Base-by-base conservation (phyloP, 2,797 vertebrate species). In the Podarcis lilfordi region DNA sequence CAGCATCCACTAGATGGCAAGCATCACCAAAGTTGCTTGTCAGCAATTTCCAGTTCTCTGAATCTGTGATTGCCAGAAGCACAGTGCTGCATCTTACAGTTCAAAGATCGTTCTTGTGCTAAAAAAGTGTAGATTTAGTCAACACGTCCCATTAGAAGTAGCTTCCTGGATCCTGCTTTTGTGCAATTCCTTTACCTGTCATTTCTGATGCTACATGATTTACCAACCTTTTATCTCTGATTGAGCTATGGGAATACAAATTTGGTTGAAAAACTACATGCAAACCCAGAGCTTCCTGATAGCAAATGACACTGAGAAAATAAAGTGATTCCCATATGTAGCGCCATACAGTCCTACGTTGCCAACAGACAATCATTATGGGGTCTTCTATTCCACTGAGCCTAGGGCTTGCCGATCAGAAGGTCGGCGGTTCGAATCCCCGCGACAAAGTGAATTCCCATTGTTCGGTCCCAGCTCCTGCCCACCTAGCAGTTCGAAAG, bases 1-100 rank as follows among this genome's bases (percentile, higher is more conserved):
- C 0, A 94, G 82, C 5, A 72, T 84, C 96, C 97, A 96, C 96
- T 79, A 97, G 96, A 87, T 96, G 96, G 96, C 96, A 94, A 96
- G 92, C 95, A 94, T 82, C 80, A 86, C 91, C 92, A 87, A 78
- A 84, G 87, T 0, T 2, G 82, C 86, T 79, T 80, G 76, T 43
- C 43, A 91, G 64, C 68, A 32, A 17, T 6, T 29, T 15, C 35
- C 50, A 23, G 6, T 68, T 25, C 37, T 86, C 91, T 43, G 80
- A 23, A 27, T 69, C 11, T 55, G 80, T 76, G 32, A 84, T 80
- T 74, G 78, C 64, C 21, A 61, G 11, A 1, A 15, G 23, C 37
- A 32, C 82, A 50, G 25, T 29, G 59, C 76, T 74, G 80, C 43
- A 80, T n/a, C 59, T 32, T 59, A 23, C 32, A 86, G 15, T 37